Percentiles rank a stretch among this genome's conserved stretches.
Conservation (phyloP, 2,113 vertebrate genomes). For the Etia nguti region DNA sequence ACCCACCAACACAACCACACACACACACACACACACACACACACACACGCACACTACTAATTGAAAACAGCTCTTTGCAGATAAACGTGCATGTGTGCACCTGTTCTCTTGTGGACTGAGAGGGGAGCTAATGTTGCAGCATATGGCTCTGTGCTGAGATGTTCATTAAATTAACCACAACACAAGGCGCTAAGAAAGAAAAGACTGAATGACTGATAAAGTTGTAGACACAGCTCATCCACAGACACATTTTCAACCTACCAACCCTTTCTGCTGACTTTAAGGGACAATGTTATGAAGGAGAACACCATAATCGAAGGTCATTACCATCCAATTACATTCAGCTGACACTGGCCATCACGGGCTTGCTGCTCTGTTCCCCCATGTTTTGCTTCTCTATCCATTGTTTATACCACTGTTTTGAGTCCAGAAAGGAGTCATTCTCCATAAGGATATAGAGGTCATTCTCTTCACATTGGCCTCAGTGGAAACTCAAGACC, state of each 20-base stretch:
- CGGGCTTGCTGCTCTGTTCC: not conserved
- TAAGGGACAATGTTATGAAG: not conserved
- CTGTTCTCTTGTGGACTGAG: slow-evolving; percentile 14
- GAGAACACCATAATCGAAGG: not conserved
- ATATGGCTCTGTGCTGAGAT: not conserved
- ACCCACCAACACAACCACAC: not conserved
- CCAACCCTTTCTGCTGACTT: not conserved
- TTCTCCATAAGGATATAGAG: slow-evolving; percentile 9
- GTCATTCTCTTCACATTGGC: slow-evolving; percentile 22
- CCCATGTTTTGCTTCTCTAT: not conserved
- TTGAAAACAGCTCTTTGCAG: slow-evolving; percentile 26
- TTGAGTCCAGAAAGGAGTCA: not conserved
- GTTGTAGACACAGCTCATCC: not conserved
- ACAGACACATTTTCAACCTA: not conserved
- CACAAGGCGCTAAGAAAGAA: not conserved
- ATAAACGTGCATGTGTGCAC: not conserved
- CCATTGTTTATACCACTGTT: not conserved
- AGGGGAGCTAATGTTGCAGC: not conserved
- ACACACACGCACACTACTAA: not conserved
- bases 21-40: not conserved
- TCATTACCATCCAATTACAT: not conserved
- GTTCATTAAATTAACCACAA: not conserved
- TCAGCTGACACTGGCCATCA: slow-evolving; percentile 4
- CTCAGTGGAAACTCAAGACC: slow-evolving; percentile 7
- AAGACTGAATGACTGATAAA: not conserved